Base-by-base conservation (phyloP, 2,113 vertebrate genomes). In the Anthoscopus minutus region DNA sequence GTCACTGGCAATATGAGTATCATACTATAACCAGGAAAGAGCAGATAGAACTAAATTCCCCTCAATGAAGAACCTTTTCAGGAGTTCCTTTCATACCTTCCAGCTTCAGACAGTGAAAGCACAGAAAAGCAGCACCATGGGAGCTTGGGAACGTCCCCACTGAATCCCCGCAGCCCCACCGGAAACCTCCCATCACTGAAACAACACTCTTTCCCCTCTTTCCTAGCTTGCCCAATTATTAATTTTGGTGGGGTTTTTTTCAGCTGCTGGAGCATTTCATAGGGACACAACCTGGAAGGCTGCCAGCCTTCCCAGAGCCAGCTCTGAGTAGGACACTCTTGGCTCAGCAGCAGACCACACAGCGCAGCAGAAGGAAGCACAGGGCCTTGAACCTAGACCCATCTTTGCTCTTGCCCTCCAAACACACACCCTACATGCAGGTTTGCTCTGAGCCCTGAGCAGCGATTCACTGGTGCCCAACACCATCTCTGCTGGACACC, bases 291-390 rank as follows among this genome's bases (percentile, higher is more conserved):
- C 4, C 5, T 89, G 96, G 96, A 94, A 73, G 51, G 44, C 67
- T 61, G 93, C 80, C 94, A 96, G 80, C 65, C 60, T 86, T 69
- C 73, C 81, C 83, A 50, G 76, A 88, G 93, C 93, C 94, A 97
- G 64, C 72, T 92, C 80, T 0, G 64, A 94, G 83, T 50, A 95
- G 95, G 91, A 95, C 95, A 95, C 89, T 69, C 83, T 89, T 96
- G 95, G 94, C 96, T 95, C 94, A 44, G 86, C 71, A 70, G 91
- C 89, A 89, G 86, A 93, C 67, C 92, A 76, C 93, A 96, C 6
- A 96, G 82, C 3, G 0, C 85, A 94, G 94, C 71, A 66, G 72
- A 93, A 93, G 88, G 88, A 95, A 95, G 91, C 65, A 50, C 80
- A 72, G 70, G 77, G 81, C 81, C 90, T 72, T 84, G 76, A 95